phyloP scores from a whole-genome alignment of 2,888 invertebrate species.

The Patella ulyssiponensis region DNA sequence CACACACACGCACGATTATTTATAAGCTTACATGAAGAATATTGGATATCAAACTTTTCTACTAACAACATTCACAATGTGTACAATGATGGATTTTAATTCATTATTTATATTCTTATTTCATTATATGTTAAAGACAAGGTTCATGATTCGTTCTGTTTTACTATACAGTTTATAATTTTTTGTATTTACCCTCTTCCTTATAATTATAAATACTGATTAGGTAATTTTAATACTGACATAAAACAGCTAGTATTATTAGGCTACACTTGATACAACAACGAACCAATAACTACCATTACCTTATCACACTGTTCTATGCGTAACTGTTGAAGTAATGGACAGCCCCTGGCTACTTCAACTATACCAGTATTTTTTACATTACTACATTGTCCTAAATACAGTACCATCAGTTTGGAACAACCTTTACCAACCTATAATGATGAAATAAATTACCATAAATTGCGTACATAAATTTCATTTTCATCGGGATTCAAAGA shows the following conservation, averaged over 20 bases:
- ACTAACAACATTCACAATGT: too few species aligned
- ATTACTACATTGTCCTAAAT: conserved; percentile 52
- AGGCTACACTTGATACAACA: too few species aligned
- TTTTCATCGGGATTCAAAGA: too few species aligned
- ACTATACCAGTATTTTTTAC: conserved; percentile 50
- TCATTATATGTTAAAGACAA: too few species aligned
- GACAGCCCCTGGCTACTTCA: conserved; percentile 49
- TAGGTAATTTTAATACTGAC: not conserved
- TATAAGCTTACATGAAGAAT: too few species aligned
- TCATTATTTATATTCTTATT: too few species aligned
- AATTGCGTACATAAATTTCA: not conserved
- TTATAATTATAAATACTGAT: not conserved
- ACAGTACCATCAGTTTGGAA: conserved; percentile 43
- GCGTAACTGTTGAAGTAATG: conserved; percentile 40
- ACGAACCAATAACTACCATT: not conserved
- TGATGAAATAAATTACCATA: not conserved
- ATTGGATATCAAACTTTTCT: too few species aligned
- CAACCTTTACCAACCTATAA: conserved; percentile 55
- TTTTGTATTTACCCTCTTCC: not conserved
- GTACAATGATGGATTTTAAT: too few species aligned
- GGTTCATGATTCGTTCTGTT: too few species aligned
- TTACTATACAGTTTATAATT: too few species aligned
- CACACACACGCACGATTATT: too few species aligned
- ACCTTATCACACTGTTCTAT: conserved; percentile 55
- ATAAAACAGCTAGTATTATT: not conserved